Evolutionary conservation across 2,888 invertebrate species (phyloP).

Genomic region (Aricia artaxerxes): DNA sequence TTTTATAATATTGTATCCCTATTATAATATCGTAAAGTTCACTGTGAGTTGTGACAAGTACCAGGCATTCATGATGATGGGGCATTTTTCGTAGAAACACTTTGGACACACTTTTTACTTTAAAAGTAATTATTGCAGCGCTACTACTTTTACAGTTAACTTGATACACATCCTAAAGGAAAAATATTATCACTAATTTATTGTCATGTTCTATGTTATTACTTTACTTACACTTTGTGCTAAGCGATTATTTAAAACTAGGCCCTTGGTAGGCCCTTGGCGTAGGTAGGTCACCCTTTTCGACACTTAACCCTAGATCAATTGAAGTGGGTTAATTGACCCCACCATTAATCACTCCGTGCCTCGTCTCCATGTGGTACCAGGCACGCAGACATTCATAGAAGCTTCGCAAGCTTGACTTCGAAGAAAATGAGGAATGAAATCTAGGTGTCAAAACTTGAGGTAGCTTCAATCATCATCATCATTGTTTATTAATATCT

Average conservation of each 20-base stretch:
- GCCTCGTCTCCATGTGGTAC: slow-evolving; percentile 1
- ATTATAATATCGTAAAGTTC: too few species aligned
- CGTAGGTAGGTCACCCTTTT: slow-evolving; percentile 21
- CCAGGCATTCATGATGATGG: too few species aligned
- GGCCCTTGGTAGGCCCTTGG: neutral
- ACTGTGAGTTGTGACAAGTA: too few species aligned
- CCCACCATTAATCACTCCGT: slow-evolving; percentile 8
- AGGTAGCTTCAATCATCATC: neutral
- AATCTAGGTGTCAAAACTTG: neutral
- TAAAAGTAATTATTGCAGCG: too few species aligned
- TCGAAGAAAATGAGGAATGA: neutral
- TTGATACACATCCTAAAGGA: too few species aligned
- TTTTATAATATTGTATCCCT: too few species aligned
- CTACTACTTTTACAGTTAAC: too few species aligned
- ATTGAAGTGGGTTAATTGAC: slow-evolving; percentile 26
- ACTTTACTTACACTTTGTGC: neutral
- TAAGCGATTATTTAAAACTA: neutral
- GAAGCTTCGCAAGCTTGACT: neutral
- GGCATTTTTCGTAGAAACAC: too few species aligned
- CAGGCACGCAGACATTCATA: neutral
- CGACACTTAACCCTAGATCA: slow-evolving; percentile 6
- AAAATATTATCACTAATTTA: too few species aligned
- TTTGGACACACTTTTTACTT: too few species aligned
- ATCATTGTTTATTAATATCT: neutral
- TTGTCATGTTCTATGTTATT: too few species aligned